Evolutionary conservation across 2,113 vertebrate species (phyloP), one percentile per base, ranked within the genome.

Genomic region (Mormoops blainvillei): DNA sequence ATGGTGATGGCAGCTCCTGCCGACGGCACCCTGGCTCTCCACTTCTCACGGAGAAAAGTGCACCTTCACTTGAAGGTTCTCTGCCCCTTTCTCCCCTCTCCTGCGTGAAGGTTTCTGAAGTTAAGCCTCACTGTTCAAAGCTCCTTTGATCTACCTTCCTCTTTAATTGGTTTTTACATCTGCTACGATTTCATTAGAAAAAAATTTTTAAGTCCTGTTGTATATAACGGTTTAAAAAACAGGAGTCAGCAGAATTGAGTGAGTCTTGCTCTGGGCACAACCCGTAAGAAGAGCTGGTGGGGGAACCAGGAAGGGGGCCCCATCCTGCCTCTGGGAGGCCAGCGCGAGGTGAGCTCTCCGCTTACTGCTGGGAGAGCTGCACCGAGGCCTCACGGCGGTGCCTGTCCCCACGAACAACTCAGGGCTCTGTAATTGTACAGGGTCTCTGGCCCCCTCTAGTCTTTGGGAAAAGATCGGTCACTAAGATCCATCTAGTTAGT

Each of bases 381-480:
- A 3, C 80, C 3, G 0, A 10, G 33, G 67, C 58, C 65, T 52
- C 18, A 0, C 3, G 0, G 10, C 3, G 0, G 13, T 1, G 28
- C 24, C 31, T 45, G 8, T 74, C 56, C 41, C 26, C 2, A 2
- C 4, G 54, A 18, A 2, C 38, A 1, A 15, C 41, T 26, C 4
- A 0, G 24, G 61, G 13, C 5, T 54, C 45, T 15, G 48, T 26
- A 1, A 28, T 41, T 65, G n/a, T 33, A 38, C 2, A 3, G 2
- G 0, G 3, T 28, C 13, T 61, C 15, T 43, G 52, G 41, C 26
- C 31, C 13, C 54, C 50, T 85, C 48, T 3, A 5, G 18, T 58
- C 0, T 0, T 20, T 14, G 43, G 65, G 26, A 15, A 11, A 70
- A 92, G 80, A 3, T 36, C 33, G 33, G 52, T 13, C 41, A 41